phyloP scores from a whole-genome alignment of 2,888 invertebrate species.

The Papilio demoleus region DNA sequence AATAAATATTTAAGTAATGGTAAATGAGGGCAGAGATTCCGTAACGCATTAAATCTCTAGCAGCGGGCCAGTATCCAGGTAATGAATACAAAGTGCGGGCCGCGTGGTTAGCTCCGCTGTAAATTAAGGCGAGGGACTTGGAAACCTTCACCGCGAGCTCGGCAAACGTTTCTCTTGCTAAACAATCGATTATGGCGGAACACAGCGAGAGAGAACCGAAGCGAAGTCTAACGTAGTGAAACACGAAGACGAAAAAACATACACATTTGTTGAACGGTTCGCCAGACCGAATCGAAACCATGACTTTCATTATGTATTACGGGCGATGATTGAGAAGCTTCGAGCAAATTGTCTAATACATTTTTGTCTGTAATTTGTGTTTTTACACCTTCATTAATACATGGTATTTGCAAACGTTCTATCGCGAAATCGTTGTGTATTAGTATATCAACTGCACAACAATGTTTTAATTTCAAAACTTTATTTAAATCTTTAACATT shows the following conservation, averaged over 20 bases:
- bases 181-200: constrained; percentile 51
- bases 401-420: background rate
- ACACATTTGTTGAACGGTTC: background rate
- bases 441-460: background rate
- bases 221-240: background rate
- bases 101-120: constrained; percentile 73
- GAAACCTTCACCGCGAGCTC: constrained; percentile 57
- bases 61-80: constrained; percentile 63
- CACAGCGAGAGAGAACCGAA: background rate
- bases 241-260: background rate
- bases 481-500: too few relatives aligned
- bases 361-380: constrained; percentile 51
- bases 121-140: constrained; percentile 70
- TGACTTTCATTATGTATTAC: background rate
- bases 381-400: constrained; percentile 1
- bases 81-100: constrained; percentile 81
- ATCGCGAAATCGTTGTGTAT: background rate
- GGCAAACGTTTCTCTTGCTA: constrained; percentile 55
- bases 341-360: constrained; percentile 14
- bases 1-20: constrained; percentile 69
- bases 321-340: constrained; percentile 60
- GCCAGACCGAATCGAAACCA: too few relatives aligned
- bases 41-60: constrained; percentile 68
- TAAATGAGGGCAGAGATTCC: constrained; percentile 69
- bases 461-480: too few relatives aligned